These are phyloP conservation scores for Oophaga sylvatica DNA, from an alignment of 2,797 vertebrate species.

Conservation along the genomic window DNA sequence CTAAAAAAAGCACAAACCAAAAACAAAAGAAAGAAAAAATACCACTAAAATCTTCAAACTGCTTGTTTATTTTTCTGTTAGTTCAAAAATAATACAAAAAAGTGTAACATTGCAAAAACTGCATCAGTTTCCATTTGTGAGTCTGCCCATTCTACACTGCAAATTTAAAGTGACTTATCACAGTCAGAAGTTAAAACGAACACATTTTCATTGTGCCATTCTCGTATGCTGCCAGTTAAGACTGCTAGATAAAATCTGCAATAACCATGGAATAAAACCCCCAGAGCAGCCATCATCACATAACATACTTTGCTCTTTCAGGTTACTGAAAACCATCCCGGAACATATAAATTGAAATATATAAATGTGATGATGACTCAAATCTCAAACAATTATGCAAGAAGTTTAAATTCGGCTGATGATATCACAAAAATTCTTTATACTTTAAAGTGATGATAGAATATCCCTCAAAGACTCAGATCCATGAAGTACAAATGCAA, in stretches of 20 bases:
- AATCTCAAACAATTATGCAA: not conserved
- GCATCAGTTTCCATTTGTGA: not conserved
- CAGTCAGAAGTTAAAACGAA: not conserved
- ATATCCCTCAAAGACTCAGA: not conserved
- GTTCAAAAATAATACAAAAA: no score
- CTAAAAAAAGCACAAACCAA: no score
- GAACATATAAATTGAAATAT: not conserved
- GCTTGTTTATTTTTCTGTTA: no score
- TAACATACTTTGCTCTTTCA: not conserved
- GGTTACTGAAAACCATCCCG: constrained; percentile 1
- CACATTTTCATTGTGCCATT: not conserved
- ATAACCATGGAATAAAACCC: not conserved
- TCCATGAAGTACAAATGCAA: not conserved
- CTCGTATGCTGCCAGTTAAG: not conserved
- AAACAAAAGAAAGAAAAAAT: no score
- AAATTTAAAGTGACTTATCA: not conserved
- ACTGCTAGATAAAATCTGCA: not conserved
- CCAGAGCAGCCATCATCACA: not conserved
- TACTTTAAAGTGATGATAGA: constrained; percentile 7
- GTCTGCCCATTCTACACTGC: not conserved
- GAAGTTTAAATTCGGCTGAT: not conserved
- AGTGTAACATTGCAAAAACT: not conserved
- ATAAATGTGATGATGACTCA: not conserved
- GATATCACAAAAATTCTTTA: constrained; percentile 13
- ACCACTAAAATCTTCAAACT: no score